These are phyloP conservation scores for Eubasilissa splendida DNA, from an alignment of 2,888 invertebrate species.

Conservation along the genomic window DNA sequence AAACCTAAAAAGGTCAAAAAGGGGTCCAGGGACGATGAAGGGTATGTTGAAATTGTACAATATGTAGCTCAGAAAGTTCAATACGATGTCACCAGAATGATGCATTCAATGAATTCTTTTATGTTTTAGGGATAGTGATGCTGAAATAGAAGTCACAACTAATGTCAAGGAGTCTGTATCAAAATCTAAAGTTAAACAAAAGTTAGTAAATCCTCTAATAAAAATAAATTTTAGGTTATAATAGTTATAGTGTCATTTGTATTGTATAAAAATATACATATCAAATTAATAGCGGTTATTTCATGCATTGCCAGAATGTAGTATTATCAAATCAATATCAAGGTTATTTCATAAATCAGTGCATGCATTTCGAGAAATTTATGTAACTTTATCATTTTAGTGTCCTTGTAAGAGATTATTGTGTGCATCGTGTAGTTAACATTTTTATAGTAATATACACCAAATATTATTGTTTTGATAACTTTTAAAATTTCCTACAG, in stretches of 20 bases:
- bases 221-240: slow-evolving; percentile 24
- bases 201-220: slow-evolving; percentile 16
- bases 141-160: slow-evolving; percentile 68
- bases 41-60: slow-evolving; percentile 73
- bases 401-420: too few species aligned
- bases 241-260: background rate
- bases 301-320: slow-evolving; percentile 24
- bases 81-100: slow-evolving; percentile 23
- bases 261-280: slow-evolving; percentile 11
- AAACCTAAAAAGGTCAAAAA: slow-evolving; percentile 89
- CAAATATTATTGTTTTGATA: too few species aligned
- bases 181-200: slow-evolving; percentile 60
- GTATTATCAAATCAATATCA: slow-evolving; percentile 14
- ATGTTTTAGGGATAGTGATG: slow-evolving; percentile 77
- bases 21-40: slow-evolving; percentile 81
- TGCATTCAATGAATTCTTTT: slow-evolving; percentile 43
- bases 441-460: too few species aligned
- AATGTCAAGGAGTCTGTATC: slow-evolving; percentile 65
- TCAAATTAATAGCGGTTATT: slow-evolving; percentile 4
- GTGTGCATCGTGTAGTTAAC: too few species aligned
- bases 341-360: slow-evolving; percentile 31
- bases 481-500: too few species aligned
- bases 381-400: too few species aligned
- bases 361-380: too few species aligned
- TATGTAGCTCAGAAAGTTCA: slow-evolving; percentile 61